These are phyloP conservation scores for Brachyopa scutellaris DNA, from an alignment of 2,888 invertebrate species.

Conservation along the genomic window DNA sequence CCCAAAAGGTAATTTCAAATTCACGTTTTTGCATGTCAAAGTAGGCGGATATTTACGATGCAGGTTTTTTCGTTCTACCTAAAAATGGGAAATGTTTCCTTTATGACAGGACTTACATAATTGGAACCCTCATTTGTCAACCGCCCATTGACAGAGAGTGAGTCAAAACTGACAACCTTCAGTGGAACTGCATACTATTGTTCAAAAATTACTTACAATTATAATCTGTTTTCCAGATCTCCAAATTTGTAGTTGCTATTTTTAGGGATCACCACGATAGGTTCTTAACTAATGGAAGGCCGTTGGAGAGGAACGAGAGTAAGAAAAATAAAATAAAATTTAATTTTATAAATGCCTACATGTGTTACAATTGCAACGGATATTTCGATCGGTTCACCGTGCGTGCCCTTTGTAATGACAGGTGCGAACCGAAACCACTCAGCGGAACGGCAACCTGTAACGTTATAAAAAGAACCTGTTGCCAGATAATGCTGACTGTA, in stretches of 20 bases:
- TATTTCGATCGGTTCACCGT: conserved; percentile 64
- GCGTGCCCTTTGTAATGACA: conserved; percentile 68
- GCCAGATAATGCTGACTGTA: conserved; percentile 28
- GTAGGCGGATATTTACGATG: conserved; percentile 69
- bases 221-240: conserved; percentile 50
- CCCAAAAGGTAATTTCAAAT: conserved; percentile 35
- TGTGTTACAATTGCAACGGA: conserved; percentile 64
- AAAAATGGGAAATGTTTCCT: conserved; percentile 20
- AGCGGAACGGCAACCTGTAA: conserved; percentile 67
- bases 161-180: conserved; percentile 45
- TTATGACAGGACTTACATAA: conserved; percentile 60
- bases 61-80: conserved; percentile 36
- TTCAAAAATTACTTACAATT: conserved; percentile 33
- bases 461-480: conserved; percentile 42
- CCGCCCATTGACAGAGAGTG: background rate
- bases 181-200: background rate
- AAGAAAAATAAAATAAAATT: conserved; percentile 15
- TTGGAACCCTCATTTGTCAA: conserved; percentile 49
- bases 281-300: conserved; percentile 49
- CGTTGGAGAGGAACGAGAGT: conserved; percentile 58
- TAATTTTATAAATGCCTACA: conserved; percentile 33
- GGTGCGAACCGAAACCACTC: conserved; percentile 54
- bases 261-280: conserved; percentile 30
- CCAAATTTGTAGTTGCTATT: conserved; percentile 5
- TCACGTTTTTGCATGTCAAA: conserved; percentile 59